Conservation (phyloP, 2,113 vertebrate species). For the Pangasianodon hypophthalmus region DNA sequence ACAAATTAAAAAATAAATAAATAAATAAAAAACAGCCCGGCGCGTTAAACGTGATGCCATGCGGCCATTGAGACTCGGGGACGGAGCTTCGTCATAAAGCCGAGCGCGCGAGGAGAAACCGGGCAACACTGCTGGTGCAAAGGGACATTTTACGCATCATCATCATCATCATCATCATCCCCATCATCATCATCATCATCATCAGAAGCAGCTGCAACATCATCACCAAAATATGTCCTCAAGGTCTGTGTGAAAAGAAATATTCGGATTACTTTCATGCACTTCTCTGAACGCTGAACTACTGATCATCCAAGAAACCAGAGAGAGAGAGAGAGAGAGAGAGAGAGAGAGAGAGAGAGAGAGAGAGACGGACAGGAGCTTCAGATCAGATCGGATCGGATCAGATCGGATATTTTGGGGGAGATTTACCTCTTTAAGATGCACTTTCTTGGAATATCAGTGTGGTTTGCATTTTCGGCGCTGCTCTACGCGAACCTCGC, state of each 20-base stretch:
- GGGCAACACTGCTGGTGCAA: background rate
- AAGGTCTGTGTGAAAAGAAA: background rate
- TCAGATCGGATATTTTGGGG: background rate
- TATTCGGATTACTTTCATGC: slow-evolving; percentile 13
- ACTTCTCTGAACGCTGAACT: background rate
- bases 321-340: background rate
- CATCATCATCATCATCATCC: background rate
- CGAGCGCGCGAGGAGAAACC: background rate
- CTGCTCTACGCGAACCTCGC: slow-evolving; percentile 68
- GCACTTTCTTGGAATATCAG: slow-evolving; percentile 71
- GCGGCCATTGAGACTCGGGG: slow-evolving; percentile 1
- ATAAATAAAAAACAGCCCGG: background rate
- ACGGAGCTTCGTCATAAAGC: background rate
- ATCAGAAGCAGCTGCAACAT: background rate
- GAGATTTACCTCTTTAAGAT: slow-evolving; percentile 59
- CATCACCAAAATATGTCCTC: slow-evolving; percentile 3
- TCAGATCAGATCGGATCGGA: background rate
- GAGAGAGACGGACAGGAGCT: background rate
- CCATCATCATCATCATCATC: background rate
- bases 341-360: background rate
- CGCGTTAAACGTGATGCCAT: background rate
- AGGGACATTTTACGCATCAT: background rate
- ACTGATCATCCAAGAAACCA: background rate
- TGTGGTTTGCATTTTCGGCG: slow-evolving; percentile 62
- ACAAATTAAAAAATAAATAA: too few species aligned